Base-by-base conservation (phyloP, 2,797 vertebrate genomes). In the Macropus fuliginosus region DNA sequence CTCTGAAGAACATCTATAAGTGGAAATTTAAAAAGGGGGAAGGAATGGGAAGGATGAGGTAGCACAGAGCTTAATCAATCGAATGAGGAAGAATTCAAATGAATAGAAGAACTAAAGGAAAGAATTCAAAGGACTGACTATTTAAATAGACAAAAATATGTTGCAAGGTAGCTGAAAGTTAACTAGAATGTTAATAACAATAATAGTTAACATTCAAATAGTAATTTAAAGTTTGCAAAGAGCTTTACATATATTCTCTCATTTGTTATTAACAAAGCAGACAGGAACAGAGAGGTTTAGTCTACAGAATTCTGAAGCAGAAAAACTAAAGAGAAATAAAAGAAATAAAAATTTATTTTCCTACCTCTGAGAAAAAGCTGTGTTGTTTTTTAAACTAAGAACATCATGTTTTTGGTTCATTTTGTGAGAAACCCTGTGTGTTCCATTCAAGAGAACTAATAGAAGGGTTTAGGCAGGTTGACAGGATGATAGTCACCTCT, bases 131-230 rank as follows among this genome's bases (percentile, higher is more conserved):
- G 3, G 40, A 87, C 16, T 94, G 95, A 87, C n/a, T 95, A 95
- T 93, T 87, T 27, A 96, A 91, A 96, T 91, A 54, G 56, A 95
- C 24, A 56, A 3, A 87, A 92, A 94, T 97, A 94, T 55, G 5
- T n/a, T 74, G 16, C n/a, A 74, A n/a, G 34, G 12, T 34, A 34
- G 13, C 12, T 34, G 59, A 62, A 62, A 62, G 31, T 62, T 62
- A 14, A 34, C 59, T 62, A 0, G 31, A 34, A 62, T 34, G 31
- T 34, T 62, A 62, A 34, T 81, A 81, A 40, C n/a, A 66, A 5
- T 40, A 74, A 40, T 16, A 74, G n/a, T 81, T 81, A 81, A 24
- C 66, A 81, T 40, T 81, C 18, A 81, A 81, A 81, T 81, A 81
- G 18, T 8, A 46, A 81, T 40, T 40, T 81, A 81, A 81, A 8